phyloP scores from a whole-genome alignment of 2,113 vertebrate species.

The Haliaeetus leucogaster region DNA sequence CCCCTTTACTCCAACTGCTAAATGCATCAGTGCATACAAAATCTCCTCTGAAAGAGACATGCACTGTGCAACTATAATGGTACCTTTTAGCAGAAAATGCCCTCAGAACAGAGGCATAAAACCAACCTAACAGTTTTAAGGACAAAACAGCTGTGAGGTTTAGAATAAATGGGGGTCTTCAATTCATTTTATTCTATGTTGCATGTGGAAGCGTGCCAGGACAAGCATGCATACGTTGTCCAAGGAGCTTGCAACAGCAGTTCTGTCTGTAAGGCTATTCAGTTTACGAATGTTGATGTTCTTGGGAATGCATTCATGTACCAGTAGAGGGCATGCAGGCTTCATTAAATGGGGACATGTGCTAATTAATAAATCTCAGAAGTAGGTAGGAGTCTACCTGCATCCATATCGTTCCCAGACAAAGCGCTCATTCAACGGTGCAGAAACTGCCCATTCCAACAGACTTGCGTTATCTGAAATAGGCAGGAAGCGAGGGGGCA shows the following conservation, averaged over 20 bases:
- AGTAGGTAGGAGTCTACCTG: constrained; percentile 15
- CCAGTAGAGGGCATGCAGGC: constrained; percentile 64
- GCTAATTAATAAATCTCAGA: constrained; percentile 29
- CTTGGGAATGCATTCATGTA: neutral
- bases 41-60: neutral
- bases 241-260: neutral
- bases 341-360: constrained; percentile 33
- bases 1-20: neutral
- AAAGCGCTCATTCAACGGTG: neutral
- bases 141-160: neutral
- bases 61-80: neutral
- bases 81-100: neutral
- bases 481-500: constrained; percentile 36
- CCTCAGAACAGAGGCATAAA: neutral
- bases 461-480: neutral
- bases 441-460: neutral
- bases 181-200: neutral
- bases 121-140: neutral
- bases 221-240: neutral
- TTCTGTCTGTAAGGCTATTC: accelerated
- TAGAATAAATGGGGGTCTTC: neutral
- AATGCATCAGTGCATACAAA: neutral
- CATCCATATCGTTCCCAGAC: neutral
- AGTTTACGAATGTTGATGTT: neutral
- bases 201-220: neutral